These are phyloP conservation scores for Orius laevigatus DNA, from an alignment of 1,140 invertebrate species.

Conservation along the genomic window DNA sequence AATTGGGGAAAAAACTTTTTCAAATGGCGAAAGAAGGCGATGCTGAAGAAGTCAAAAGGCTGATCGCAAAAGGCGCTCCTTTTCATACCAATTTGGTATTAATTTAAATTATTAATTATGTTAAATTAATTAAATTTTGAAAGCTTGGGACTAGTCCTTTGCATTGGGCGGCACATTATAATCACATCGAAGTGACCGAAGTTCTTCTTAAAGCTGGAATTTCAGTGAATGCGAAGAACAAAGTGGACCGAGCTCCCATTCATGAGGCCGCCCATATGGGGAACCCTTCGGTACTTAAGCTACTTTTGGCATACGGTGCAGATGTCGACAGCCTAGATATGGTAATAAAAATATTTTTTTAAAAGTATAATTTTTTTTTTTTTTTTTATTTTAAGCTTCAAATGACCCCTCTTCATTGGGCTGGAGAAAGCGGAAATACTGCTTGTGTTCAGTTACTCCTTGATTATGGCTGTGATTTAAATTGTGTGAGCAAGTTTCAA, in stretches of 20 bases:
- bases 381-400: conserved; percentile 41
- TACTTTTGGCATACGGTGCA: conserved; percentile 59
- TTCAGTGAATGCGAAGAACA: conserved; percentile 68
- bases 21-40: conserved; percentile 62
- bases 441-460: conserved; percentile 53
- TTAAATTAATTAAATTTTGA: conserved; percentile 3
- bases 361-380: conserved; percentile 16
- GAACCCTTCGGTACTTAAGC: conserved; percentile 54
- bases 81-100: conserved; percentile 81
- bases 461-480: conserved; percentile 49
- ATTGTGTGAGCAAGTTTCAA: conserved; percentile 61
- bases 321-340: conserved; percentile 70
- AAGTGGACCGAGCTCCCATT: conserved; percentile 80
- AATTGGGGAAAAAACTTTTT: conserved; percentile 68
- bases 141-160: conserved; percentile 78
- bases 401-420: conserved; percentile 93
- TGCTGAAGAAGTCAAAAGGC: conserved; percentile 52
- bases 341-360: conserved; percentile 32
- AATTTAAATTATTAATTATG: neutral
- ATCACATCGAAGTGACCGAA: conserved; percentile 65
- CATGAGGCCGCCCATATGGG: conserved; percentile 79
- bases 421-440: conserved; percentile 64
- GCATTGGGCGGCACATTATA: conserved; percentile 70
- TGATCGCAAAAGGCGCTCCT: conserved; percentile 73
- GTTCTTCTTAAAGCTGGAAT: conserved; percentile 70